Conservation (phyloP, 2,113 vertebrate species). For the Lamprologus sp. region DNA sequence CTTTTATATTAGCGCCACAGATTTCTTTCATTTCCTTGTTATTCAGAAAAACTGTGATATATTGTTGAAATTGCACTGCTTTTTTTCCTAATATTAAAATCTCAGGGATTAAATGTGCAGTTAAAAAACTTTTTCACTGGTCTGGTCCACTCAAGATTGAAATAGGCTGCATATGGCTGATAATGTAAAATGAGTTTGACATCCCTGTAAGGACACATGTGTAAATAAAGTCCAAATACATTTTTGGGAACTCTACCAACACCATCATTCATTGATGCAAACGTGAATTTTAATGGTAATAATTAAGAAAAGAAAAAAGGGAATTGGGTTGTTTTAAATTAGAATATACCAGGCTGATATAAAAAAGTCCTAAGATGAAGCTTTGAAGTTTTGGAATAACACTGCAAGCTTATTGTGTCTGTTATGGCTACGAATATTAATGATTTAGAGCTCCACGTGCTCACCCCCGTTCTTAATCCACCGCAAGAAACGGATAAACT, state of each 20-base stretch:
- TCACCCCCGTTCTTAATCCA: neutral
- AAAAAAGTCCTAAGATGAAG: neutral
- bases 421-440: neutral
- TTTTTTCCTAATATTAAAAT: neutral
- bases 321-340: neutral
- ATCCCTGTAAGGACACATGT: neutral
- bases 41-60: neutral
- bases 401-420: neutral
- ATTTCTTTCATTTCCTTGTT: neutral
- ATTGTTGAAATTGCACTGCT: neutral
- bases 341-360: neutral
- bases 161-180: neutral
- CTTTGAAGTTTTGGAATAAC: neutral
- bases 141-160: neutral
- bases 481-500: neutral
- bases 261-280: neutral
- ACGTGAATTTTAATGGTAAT: neutral
- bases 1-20: neutral
- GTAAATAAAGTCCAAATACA: neutral
- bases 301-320: neutral
- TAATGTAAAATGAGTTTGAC: neutral
- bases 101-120: neutral
- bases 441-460: neutral
- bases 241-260: neutral
- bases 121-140: neutral